Evolutionary conservation across 2,888 invertebrate species (phyloP).

Genomic region (Diachrysia chrysitis): DNA sequence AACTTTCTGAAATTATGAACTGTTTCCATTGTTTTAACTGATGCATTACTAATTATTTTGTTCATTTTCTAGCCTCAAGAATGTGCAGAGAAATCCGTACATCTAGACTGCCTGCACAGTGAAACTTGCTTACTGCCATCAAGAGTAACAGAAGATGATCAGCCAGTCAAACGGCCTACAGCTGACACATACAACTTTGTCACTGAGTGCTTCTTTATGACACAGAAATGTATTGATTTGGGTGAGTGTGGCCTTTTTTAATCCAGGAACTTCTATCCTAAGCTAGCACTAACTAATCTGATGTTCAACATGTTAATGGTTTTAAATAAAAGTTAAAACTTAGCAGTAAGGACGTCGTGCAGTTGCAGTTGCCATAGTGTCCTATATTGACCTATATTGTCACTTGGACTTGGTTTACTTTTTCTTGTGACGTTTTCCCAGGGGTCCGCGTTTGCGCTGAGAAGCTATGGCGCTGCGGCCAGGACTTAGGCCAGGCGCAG

Average conservation of each 20-base stretch:
- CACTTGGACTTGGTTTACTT: too few species aligned
- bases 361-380: too few species aligned
- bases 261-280: too few species aligned
- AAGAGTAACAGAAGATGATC: slow-evolving; percentile 87
- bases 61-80: slow-evolving; percentile 87
- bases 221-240: slow-evolving; percentile 95
- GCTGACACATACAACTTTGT: slow-evolving; percentile 93
- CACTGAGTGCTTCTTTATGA: slow-evolving; percentile 97
- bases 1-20: too few species aligned
- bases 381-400: too few species aligned
- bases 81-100: slow-evolving; percentile 90
- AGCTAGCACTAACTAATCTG: too few species aligned
- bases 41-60: not conserved
- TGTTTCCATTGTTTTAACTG: too few species aligned
- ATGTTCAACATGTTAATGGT: too few species aligned
- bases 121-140: slow-evolving; percentile 95
- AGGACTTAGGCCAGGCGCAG: slow-evolving; percentile 93
- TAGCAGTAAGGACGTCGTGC: too few species aligned
- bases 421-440: too few species aligned
- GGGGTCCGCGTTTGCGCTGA: slow-evolving; percentile 92
- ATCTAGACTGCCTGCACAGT: slow-evolving; percentile 91
- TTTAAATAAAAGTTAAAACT: too few species aligned
- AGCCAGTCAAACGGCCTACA: slow-evolving; percentile 83
- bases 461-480: slow-evolving; percentile 90
- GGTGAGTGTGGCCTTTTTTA: slow-evolving; percentile 80